Evolutionary conservation across 1,140 invertebrate genomes (phyloP), one percentile per base, ranked within the genome.

Genomic region (Ylistrum balloti): DNA sequence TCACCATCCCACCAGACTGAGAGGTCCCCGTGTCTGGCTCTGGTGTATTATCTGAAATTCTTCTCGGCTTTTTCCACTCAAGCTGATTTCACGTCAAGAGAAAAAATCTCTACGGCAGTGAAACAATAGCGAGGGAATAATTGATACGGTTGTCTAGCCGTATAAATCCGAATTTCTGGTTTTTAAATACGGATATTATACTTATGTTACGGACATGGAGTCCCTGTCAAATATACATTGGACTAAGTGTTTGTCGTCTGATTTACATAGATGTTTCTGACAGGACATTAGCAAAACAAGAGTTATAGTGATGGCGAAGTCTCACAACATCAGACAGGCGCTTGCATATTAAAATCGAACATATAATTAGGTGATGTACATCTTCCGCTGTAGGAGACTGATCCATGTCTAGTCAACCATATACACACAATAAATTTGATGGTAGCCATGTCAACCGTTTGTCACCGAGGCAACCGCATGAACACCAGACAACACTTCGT

Each of bases 291-390:
- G 22, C 56, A 74, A 74, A 74, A 28, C 56, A 74, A 28, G 56
- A 74, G 56, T 74, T 74, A 74, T 74, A 11, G 56, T 74, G 56
- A 74, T 74, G n/a, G 56, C n/a, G 56, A 74, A 74, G 2, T 28
- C 56, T 9, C 28, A 74, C 56, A 74, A 17, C 56, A 1, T 2
- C 11, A 74, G 56, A 74, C n/a, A 11, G 0, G 56, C 35, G 15
- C 28, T 74, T 74, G n/a, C 28, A 74, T 28, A 74, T 74, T 28
- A 74, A 74, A 28, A 74, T 28, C 56, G 17, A 74, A 74, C 28
- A 17, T 74, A 74, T 74, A 74, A 28, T 9, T 28, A 28, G n/a
- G 20, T 74, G n/a, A 74, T 74, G 1, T 74, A 74, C 22, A 11
- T 5, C 56, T 74, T 74, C 56, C 5, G 28, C 17, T 28, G 22